Base-by-base conservation (phyloP, 1,140 invertebrate species). In the Lepeophtheirus salmonis region DNA sequence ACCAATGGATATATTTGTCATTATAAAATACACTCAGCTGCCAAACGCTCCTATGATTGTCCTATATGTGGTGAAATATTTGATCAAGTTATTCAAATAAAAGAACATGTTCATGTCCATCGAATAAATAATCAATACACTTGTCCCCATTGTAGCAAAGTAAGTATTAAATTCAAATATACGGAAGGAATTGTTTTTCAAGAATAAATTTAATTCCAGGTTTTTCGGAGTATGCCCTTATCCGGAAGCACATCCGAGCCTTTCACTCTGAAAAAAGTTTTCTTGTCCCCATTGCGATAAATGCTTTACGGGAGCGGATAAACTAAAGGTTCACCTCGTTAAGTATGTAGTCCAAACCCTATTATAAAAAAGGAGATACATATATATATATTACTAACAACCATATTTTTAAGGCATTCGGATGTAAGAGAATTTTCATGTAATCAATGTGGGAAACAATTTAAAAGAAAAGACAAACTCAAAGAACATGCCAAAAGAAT, bases 381-480 rank as follows among this genome's bases (percentile, higher is more conserved):
- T 22, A 52, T n/a, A n/a, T n/a, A n/a, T n/a, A n/a, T n/a, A n/a
- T n/a, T n/a, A n/a, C n/a, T n/a, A 50, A 6, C 21, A 61, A 2
- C 48, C 16, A 2, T 10, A 1, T 55, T 50, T 60, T 62, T 18
- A 51, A 74, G 80, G 26, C 84, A 89, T 71, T 84, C 83, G 0
- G 80, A 83, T 69, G 78, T 83, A 63, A 73, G 79, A 25, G 83
- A 87, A 69, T 88, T 86, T 71, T 75, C 84, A 63, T 89, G 86
- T 67, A 79, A 82, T 12, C 79, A 80, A 66, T 89, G 86, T 70
- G 83, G 82, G 1, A 83, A 83, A 64, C 83, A 84, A 67, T 88
- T 88, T 67, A 88, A 88, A 67, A 74, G 86, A n/a, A 87, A 86
- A 67, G 85, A 89, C 67, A 88, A 89, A 67, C 70, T 88, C 4